Base-by-base conservation (phyloP, 2,797 vertebrate species). In the Aphelocoma californica region DNA sequence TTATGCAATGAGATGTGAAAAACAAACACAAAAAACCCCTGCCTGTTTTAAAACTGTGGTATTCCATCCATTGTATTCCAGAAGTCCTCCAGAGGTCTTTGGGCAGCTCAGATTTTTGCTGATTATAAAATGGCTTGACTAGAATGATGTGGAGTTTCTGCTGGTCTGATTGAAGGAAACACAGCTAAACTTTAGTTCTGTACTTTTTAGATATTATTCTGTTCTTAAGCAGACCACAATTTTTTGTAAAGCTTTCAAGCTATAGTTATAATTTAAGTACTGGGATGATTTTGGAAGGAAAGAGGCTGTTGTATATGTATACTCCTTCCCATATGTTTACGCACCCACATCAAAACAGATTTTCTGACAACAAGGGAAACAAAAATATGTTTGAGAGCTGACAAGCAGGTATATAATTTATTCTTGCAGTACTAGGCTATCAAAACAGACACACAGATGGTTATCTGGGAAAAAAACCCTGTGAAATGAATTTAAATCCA, bases 21-120 rank as follows among this genome's bases (percentile, higher is more conserved):
- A 91, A 44, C 9, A 75, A 90, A 47, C 58, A 92, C 40, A n/a
- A 19, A 36, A 28, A 3, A 3, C 0, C 2, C 15, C 20, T 3
- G 2, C 10, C 15, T 64, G 11, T 47, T 61, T 83, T 28, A 56
- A 88, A 94, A 83, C 44, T 12, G 7, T 87, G n/a, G 9, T 53
- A 10, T 93, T 96, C 93, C 67, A 86, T 80, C 38, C 82, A 42
- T 19, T 83, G 28, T 86, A 95, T 92, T 94, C 74, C 77, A 74
- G 24, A 40, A 60, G 34, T 21, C 29, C 74, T 47, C 92, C 87
- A 85, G 40, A 90, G 48, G 64, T 93, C 74, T 93, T 85, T 44
- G 75, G 38, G 29, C 26, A 89, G 42, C 80, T 96, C 77, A 82
- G 51, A 67, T 54, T 53, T 88, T 86, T 92, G 36, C 10, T 60